phyloP scores from a whole-genome alignment of 2,888 invertebrate species.

The Torymus aiolomorphi region DNA sequence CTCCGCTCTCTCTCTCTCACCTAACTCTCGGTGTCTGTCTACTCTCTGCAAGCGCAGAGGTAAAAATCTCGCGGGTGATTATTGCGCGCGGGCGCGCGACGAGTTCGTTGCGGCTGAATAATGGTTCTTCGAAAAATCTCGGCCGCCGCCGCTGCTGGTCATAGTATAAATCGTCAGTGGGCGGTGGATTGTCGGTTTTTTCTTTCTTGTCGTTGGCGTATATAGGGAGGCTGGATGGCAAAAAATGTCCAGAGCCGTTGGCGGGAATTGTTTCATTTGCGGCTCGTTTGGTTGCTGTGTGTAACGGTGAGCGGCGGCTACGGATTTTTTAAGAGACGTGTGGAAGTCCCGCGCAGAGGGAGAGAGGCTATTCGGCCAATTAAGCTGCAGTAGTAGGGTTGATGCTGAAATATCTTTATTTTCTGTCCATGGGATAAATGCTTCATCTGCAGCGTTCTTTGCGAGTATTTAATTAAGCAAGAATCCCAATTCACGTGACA shows the following conservation, averaged over 20 bases:
- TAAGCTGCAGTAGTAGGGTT: no score
- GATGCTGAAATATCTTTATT: no score
- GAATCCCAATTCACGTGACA: no score
- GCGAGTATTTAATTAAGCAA: no score
- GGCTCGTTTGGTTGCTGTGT: neutral
- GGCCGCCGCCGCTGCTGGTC: neutral
- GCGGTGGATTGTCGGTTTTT: no score
- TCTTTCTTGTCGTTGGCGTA: no score
- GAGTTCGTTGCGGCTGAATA: conserved; percentile 18
- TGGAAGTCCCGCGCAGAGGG: no score
- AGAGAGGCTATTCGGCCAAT: no score
- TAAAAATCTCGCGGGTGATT: conserved; percentile 56
- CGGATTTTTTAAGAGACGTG: no score
- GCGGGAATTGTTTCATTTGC: conserved; percentile 10
- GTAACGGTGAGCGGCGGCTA: neutral
- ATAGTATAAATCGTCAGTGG: conserved; percentile 10
- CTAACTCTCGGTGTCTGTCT: conserved; percentile 8
- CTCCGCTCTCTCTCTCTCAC: conserved; percentile 18
- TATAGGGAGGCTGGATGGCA: no score
- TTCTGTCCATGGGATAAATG: no score
- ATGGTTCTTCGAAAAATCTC: conserved; percentile 44
- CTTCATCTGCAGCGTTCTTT: no score
- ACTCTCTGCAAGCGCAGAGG: neutral
- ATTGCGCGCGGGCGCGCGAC: conserved; percentile 40
- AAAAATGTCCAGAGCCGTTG: neutral